Evolutionary conservation across 2,113 vertebrate species (phyloP).

Genomic region (Athene noctua): DNA sequence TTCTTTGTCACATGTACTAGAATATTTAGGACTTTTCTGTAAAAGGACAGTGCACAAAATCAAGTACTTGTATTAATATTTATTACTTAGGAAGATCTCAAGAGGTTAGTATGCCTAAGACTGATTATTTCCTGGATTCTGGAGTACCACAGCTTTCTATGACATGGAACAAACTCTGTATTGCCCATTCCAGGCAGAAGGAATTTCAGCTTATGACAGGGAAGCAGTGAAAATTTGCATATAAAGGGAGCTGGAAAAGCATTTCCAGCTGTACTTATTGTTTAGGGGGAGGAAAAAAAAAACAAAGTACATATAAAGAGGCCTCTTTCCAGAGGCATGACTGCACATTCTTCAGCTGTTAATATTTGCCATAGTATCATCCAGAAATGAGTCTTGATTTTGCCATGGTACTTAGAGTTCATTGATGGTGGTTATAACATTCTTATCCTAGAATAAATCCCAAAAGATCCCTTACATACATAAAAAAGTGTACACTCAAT

Average conservation of each 20-base stretch:
- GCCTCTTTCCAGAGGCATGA: neutral
- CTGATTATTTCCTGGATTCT: neutral
- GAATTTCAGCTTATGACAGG: neutral
- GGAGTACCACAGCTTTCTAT: neutral
- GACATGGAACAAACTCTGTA: neutral
- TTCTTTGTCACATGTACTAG: accelerated
- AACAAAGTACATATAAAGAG: neutral
- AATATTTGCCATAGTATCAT: neutral
- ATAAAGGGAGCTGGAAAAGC: neutral
- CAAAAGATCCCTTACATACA: neutral
- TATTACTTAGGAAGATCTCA: neutral
- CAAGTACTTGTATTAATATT: neutral
- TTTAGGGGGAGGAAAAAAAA: neutral
- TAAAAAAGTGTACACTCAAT: neutral
- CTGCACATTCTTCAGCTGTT: accelerated
- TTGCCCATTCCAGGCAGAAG: neutral
- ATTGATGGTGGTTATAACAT: neutral
- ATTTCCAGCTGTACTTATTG: neutral
- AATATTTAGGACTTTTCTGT: neutral
- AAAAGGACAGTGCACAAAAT: neutral
- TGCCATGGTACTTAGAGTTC: neutral
- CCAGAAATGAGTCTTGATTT: neutral
- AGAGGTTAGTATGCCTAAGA: neutral
- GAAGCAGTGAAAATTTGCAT: neutral
- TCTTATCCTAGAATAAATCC: neutral